Percentiles rank a stretch among this genome's conserved stretches.
Evolutionary conservation across 2,888 invertebrate species (phyloP).

Genomic region (Dichetophora obliterata): DNA sequence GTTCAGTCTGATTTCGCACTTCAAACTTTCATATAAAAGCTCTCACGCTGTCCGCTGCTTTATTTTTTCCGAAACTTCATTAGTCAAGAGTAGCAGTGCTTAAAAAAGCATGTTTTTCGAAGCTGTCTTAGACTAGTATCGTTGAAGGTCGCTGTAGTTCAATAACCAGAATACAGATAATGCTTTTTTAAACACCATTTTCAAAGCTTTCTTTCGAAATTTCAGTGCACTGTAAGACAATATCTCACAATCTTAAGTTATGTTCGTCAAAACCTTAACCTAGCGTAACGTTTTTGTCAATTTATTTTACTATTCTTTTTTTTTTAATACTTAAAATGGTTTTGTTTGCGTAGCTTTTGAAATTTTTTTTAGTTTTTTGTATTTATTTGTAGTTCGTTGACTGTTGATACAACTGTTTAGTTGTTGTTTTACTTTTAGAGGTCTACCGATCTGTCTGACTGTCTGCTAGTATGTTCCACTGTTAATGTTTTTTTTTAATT

Average conservation of each 20-base stretch:
- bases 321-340: neutral
- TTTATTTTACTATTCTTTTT: neutral
- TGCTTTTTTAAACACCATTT: no score
- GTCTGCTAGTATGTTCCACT: neutral
- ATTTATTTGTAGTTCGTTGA: neutral
- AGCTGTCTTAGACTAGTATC: no score
- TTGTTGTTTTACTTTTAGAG: neutral
- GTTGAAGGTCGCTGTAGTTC: no score
- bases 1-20: no score
- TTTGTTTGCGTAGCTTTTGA: neutral
- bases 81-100: no score
- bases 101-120: no score
- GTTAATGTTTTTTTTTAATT: neutral
- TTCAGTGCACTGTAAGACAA: no score
- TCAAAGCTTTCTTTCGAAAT: no score
- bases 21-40: no score
- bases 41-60: no score
- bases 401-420: conserved; percentile 20
- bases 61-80: no score
- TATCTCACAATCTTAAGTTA: neutral
- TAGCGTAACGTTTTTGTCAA: conserved; percentile 13
- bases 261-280: conserved; percentile 17
- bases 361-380: neutral
- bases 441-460: neutral
- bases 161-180: no score